Percentiles rank a stretch among this genome's conserved stretches.
Evolutionary conservation across 2,888 invertebrate genomes (phyloP).

Genomic region (Loripinus fragilis): DNA sequence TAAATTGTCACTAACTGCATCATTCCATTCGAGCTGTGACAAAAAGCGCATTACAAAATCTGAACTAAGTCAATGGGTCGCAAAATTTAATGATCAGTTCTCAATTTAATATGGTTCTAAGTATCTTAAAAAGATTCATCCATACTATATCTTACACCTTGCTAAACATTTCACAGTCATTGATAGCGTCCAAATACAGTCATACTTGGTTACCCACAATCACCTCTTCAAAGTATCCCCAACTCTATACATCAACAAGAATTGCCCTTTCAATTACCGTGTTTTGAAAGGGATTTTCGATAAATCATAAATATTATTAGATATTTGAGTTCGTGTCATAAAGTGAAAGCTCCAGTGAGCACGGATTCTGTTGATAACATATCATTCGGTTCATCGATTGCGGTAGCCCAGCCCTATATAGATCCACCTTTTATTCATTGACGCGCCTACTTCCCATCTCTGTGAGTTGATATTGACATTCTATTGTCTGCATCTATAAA

Average conservation of each 20-base stretch:
- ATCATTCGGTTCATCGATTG: conserved; percentile 65
- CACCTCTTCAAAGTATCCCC: conserved; percentile 37
- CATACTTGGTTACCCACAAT: conserved; percentile 52
- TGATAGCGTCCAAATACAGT: conserved; percentile 19
- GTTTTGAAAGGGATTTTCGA: conserved; percentile 55
- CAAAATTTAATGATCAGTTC: conserved; percentile 9
- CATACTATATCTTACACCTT: not conserved
- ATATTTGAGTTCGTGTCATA: conserved; percentile 50
- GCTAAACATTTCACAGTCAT: conserved; percentile 6
- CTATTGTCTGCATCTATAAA: not conserved
- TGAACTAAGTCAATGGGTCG: conserved; percentile 2
- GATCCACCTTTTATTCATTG: conserved; percentile 26
- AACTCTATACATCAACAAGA: conserved; percentile 50
- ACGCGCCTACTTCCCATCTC: conserved; percentile 51
- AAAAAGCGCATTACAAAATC: not conserved
- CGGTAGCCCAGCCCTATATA: conserved; percentile 54
- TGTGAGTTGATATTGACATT: not conserved
- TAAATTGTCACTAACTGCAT: not conserved
- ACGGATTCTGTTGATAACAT: conserved; percentile 45
- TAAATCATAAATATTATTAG: conserved; percentile 63
- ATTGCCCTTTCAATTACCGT: conserved; percentile 54
- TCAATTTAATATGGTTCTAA: conserved; percentile 11
- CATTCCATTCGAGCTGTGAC: not conserved
- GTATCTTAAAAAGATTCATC: conserved; percentile 16
- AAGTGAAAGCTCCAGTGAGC: conserved; percentile 52